Evolutionary conservation across 2,113 vertebrate species (phyloP).

Genomic region (Cyrtonyx montezumae): DNA sequence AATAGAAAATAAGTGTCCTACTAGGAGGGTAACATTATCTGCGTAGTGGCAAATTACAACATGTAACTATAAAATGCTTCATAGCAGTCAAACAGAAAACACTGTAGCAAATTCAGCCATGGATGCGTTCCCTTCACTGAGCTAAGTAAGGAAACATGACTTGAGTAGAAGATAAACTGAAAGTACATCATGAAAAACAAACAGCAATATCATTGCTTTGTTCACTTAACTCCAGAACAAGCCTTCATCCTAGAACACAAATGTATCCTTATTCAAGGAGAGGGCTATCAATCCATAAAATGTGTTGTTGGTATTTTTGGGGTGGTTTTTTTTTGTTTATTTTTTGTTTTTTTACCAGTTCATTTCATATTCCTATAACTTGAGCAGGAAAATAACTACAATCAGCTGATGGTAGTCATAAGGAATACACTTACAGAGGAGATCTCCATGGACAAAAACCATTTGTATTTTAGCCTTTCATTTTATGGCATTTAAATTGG

Average conservation of each 20-base stretch:
- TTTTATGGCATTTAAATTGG: rapidly evolving
- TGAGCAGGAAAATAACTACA: not conserved
- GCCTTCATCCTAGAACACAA: not conserved
- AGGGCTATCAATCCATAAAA: not conserved
- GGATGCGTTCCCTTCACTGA: not conserved
- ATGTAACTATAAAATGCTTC: not conserved
- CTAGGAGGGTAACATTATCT: not conserved
- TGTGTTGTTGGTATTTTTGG: no score
- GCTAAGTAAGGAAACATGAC: not conserved
- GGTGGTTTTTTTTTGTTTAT: no score
- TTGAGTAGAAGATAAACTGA: not conserved
- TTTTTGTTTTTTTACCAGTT: not conserved
- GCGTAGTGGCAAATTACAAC: not conserved
- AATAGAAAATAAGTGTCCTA: not conserved
- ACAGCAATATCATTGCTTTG: not conserved
- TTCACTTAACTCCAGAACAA: not conserved
- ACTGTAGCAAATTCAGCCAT: not conserved
- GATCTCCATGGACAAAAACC: rapidly evolving
- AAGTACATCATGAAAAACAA: not conserved
- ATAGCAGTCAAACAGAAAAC: not conserved
- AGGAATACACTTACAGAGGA: not conserved
- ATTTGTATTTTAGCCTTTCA: no score
- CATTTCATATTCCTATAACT: not conserved
- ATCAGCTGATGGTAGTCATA: rapidly evolving
- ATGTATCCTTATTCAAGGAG: not conserved